Evolutionary conservation across 2,888 invertebrate species (phyloP), one percentile per base, ranked within the genome.

Genomic region (Neoitamus cyanurus): DNA sequence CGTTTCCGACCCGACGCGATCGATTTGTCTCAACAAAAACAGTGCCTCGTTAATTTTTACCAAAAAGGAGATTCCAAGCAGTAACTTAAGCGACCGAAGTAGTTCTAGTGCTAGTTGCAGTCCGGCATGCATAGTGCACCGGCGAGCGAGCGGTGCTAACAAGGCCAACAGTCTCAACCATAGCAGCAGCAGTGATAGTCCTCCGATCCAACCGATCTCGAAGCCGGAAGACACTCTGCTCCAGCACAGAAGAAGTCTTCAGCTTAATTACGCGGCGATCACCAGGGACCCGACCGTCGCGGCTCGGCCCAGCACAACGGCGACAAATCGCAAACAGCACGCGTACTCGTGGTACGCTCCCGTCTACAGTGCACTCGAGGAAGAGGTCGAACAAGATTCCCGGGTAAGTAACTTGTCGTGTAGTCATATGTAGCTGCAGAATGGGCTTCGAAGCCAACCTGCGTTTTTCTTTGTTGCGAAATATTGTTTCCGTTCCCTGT

Each of bases 291-390:
- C 89, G 11, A 83, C 4, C 30, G 31, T 34, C 25, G 20, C 42
- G 13, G 15, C 4, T 9, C 72, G 85, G 34, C 34, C 84, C n/a
- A 80, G 83, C 85, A 88, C 88, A 87, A 87, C 89, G 88, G 88
- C 88, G 85, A 87, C 88, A 85, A 88, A 89, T 87, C 89, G 91
- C 69, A 91, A 90, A 85, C 91, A 91, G 86, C 89, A 90, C 87
- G 89, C 91, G 88, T 90, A 91, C 90, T 91, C 91, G 83, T 91
- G 91, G 91, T 91, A 91, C 90, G 91, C 90, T 87, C 91, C 91
- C 42, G 90, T 91, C 69, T 91, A 91, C 83, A 91, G 90, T 88
- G 91, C 91, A 84, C 90, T 91, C 87, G 90, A 91, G 89, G 91
- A 91, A 89, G 91, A 91, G 89, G 89, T 90, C 87, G 91, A 91